phyloP scores from a whole-genome alignment of 2,888 invertebrate genomes.

The Aporophyla lueneburgensis region DNA sequence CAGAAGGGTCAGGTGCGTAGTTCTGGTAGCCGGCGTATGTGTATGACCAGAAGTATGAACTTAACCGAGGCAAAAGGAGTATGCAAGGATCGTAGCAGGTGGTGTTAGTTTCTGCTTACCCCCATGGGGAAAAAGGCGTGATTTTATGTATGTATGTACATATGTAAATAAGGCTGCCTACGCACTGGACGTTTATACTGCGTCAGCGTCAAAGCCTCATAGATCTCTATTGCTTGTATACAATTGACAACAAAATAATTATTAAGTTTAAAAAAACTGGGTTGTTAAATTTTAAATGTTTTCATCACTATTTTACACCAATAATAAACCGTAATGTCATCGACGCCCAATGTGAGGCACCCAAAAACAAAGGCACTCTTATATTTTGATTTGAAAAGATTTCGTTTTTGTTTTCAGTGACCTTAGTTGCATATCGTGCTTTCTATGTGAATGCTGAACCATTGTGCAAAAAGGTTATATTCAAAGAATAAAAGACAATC shows the following conservation, averaged over 20 bases:
- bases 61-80: no score
- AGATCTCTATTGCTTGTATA: not conserved
- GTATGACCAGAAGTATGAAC: no score
- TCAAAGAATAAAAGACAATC: constrained; percentile 6
- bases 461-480: not conserved
- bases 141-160: no score
- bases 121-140: no score
- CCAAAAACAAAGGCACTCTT: not conserved
- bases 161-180: not conserved
- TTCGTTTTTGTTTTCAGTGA: not conserved
- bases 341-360: not conserved
- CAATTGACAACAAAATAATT: not conserved
- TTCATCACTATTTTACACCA: not conserved
- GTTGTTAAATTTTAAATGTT: not conserved
- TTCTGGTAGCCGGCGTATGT: no score
- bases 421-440: not conserved
- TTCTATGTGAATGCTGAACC: not conserved
- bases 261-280: not conserved
- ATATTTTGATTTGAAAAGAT: not conserved
- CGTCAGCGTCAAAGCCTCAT: not conserved
- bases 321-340: not conserved
- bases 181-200: not conserved
- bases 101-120: no score
- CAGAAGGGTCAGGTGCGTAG: no score
- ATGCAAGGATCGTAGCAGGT: no score